Conservation (phyloP, 2,113 vertebrate species). For the Leptocoma aspasia region DNA sequence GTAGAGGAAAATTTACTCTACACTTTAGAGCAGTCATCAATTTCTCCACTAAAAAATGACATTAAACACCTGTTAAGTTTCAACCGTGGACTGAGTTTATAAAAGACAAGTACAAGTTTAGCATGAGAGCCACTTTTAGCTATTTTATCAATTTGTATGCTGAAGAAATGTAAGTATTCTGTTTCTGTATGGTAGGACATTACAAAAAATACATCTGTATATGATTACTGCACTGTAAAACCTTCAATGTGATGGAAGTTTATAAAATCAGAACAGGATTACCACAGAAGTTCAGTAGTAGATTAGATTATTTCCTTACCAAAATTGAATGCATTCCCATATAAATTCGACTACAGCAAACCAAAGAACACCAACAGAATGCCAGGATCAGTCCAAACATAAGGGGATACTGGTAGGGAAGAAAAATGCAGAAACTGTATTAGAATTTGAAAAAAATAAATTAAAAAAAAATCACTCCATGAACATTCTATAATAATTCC, state of each 20-base stretch:
- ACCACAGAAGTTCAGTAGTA: neutral
- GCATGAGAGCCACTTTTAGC: neutral
- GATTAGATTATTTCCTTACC: slow-evolving; percentile 77
- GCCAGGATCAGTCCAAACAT: slow-evolving; percentile 82
- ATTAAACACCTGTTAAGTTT: neutral
- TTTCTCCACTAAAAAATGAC: neutral
- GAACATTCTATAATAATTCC: neutral
- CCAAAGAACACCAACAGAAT: slow-evolving; percentile 89
- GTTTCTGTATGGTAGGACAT: neutral
- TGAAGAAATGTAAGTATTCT: neutral
- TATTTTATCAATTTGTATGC: neutral
- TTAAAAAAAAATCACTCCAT: neutral
- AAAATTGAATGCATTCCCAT: slow-evolving; percentile 99
- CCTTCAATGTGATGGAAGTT: neutral
- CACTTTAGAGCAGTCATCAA: neutral
- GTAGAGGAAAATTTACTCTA: neutral
- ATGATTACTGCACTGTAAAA: neutral
- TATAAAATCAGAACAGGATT: neutral
- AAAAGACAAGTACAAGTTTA: neutral
- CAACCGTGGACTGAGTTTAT: neutral
- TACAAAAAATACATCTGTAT: neutral
- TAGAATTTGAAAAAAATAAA: neutral
- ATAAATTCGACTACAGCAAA: slow-evolving; percentile 94
- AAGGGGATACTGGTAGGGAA: slow-evolving; percentile 82
- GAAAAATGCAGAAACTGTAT: neutral